phyloP scores from a whole-genome alignment of 1,140 invertebrate species.

The Drosophila melanogaster region DNA sequence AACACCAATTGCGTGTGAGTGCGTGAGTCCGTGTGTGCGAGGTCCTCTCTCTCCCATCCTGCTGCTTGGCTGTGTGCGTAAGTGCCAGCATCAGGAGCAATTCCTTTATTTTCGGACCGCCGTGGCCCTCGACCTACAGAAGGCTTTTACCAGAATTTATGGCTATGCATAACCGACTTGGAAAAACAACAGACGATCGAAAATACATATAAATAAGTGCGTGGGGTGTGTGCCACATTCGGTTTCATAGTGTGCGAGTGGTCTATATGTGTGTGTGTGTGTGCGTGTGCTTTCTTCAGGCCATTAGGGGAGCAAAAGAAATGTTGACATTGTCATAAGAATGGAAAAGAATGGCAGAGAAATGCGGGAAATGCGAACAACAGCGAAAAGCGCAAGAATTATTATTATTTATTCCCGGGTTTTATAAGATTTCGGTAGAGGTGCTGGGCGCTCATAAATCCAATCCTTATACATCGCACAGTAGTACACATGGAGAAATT shows the following conservation, averaged over 20 bases:
- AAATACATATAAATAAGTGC: conserved; percentile 59
- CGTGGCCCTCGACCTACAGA: conserved; percentile 32
- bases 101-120: conserved; percentile 48
- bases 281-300: conserved; percentile 42
- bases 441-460: conserved; percentile 68
- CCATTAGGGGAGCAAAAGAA: conserved; percentile 58
- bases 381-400: conserved; percentile 55
- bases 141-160: conserved; percentile 60
- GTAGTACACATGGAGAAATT: conserved; percentile 8
- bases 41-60: neutral
- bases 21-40: conserved; percentile 25
- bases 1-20: conserved; percentile 34
- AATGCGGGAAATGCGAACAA: conserved; percentile 58
- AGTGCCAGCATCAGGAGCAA: conserved; percentile 66
- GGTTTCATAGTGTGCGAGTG: conserved; percentile 1
- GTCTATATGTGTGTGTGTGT: neutral
- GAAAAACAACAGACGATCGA: conserved; percentile 61
- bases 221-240: conserved; percentile 18
- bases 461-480: conserved; percentile 27
- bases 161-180: conserved; percentile 34
- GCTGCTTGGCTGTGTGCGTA: conserved; percentile 10
- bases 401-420: conserved; percentile 67
- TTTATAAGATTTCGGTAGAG: conserved; percentile 62
- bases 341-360: conserved; percentile 19
- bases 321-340: conserved; percentile 72